A percentile compares a stretch with the other conserved stretches of the same genome.
phyloP scores from a whole-genome alignment of 2,888 invertebrate species.

The Agapostemon virescens region DNA sequence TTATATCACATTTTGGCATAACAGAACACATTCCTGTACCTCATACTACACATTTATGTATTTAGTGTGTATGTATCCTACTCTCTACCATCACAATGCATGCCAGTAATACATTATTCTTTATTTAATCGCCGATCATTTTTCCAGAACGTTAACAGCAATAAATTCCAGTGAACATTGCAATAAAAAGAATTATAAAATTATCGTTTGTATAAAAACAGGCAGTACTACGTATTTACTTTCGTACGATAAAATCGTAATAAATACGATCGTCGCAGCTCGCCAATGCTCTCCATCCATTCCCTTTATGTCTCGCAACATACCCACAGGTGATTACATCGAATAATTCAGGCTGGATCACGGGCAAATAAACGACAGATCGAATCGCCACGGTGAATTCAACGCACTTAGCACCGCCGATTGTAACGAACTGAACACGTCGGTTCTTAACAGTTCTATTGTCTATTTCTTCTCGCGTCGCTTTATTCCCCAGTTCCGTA shows the following conservation, averaged over 20 bases:
- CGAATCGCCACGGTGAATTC: not conserved
- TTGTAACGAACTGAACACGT: constrained; percentile 1
- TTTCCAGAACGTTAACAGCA: too few relatives aligned
- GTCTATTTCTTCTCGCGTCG: constrained; percentile 7
- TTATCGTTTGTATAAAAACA: not conserved
- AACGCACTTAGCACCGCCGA: not conserved
- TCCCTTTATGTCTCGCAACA: not conserved
- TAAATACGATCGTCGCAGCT: not conserved
- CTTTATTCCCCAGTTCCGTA: not conserved
- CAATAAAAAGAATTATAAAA: too few relatives aligned
- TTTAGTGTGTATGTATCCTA: too few relatives aligned
- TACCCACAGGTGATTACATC: not conserved
- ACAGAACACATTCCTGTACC: too few relatives aligned
- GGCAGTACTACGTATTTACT: not conserved
- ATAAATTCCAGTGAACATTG: too few relatives aligned
- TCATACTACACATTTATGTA: too few relatives aligned
- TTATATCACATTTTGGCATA: too few relatives aligned
- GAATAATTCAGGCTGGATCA: not conserved
- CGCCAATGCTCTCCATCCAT: not conserved
- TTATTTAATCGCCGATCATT: too few relatives aligned
- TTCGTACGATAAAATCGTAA: not conserved
- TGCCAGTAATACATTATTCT: too few relatives aligned
- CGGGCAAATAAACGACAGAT: not conserved
- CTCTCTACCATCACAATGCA: too few relatives aligned
- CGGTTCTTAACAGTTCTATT: constrained; percentile 22